Conservation (phyloP, 2,888 invertebrate genomes). For the Sarcophaga carnaria region DNA sequence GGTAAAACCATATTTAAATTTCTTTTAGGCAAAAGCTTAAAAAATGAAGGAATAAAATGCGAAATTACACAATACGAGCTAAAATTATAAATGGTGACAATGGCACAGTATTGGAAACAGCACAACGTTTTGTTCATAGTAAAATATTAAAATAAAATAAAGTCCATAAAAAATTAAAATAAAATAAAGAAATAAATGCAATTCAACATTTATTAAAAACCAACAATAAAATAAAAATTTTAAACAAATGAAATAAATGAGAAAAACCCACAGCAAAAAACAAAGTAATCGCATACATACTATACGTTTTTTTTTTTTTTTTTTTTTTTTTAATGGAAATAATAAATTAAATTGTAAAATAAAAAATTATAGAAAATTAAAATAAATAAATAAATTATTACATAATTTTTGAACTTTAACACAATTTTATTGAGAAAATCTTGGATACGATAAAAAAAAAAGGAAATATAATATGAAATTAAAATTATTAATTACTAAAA, state of each 20-base stretch:
- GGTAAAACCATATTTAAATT: neutral
- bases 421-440: neutral
- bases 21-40: neutral
- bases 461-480: no score
- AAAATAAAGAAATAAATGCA: conserved; percentile 20
- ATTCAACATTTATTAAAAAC: conserved; percentile 45
- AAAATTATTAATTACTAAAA: no score
- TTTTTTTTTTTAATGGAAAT: neutral
- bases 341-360: conserved; percentile 64
- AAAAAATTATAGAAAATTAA: neutral
- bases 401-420: neutral
- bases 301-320: conserved; percentile 61
- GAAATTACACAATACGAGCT: neutral
- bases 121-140: conserved; percentile 2
- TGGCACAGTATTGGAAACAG: neutral
- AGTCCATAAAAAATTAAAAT: conserved; percentile 30
- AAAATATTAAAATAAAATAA: conserved; percentile 48
- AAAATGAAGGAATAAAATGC: neutral
- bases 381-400: no score
- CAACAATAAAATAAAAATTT: neutral
- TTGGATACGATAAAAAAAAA: neutral
- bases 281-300: conserved; percentile 64
- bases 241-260: conserved; percentile 72
- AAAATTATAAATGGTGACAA: conserved; percentile 16
- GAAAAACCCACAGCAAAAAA: conserved; percentile 71